Evolutionary conservation across 2,888 invertebrate genomes (phyloP), one percentile per base, ranked within the genome.

Genomic region (Hoplodrina ambigua): DNA sequence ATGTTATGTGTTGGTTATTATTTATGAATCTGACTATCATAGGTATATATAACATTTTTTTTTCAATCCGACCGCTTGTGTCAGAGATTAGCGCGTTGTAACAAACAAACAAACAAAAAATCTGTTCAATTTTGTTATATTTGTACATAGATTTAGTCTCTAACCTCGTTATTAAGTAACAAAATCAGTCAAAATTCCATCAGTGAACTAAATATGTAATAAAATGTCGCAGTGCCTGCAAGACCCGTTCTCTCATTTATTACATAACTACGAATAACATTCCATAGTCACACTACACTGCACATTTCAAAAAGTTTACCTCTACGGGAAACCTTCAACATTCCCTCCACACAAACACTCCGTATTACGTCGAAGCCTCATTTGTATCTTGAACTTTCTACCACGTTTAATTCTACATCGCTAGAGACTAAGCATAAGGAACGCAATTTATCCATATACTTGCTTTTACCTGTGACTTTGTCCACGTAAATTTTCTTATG

Each of bases 401-500:
- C 25, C 52, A 66, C 56, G 44, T 82, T 69, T 75, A 77, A 80
- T 78, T 80, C 71, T 63, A 68, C 69, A 72, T 54, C 49, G 64
- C 50, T 79, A 15, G 58, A 63, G 58, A 63, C 71, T 82, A 69
- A 81, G 68, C 77, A 75, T 57, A 80, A 78, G 76, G 83, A 85
- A 83, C 80, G 84, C 84, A 87, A 87, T 89, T 86, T 85, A 75
- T 67, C 69, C 80, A 86, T 84, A 86, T 83, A 88, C 37, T 37
- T 8, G 37, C 37, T 37, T 37, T 37, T 37, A 37, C 37, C 8
- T 37, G 37, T 8, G 37, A 37, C 37, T 37, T 37, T 8, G 7
- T 37, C 37, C 8, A 8, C 37, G 37, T 37, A 1, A 37, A 37
- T 8, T 8, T 37, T 37, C 37, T 8, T 37, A 37, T 8, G 0